Evolutionary conservation across 2,888 invertebrate species (phyloP).

Genomic region (Keiferia lycopersicella): DNA sequence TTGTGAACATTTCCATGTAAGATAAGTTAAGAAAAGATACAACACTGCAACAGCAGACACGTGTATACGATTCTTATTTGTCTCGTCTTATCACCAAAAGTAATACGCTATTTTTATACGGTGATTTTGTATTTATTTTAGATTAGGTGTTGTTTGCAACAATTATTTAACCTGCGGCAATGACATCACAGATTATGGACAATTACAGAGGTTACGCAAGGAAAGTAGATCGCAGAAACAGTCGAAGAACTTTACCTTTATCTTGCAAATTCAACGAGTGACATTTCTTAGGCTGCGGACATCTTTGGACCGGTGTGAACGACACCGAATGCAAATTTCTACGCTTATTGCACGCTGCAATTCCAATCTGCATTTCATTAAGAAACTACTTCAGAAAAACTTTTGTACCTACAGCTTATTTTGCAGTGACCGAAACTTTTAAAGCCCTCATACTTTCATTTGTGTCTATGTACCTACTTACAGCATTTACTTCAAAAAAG

Average conservation of each 20-base stretch:
- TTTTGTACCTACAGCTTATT: too few relatives aligned
- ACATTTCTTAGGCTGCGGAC: slow-evolving; percentile 27
- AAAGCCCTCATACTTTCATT: not conserved
- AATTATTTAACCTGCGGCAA: slow-evolving; percentile 27
- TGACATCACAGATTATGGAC: slow-evolving; percentile 32
- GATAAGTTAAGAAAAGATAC: not conserved
- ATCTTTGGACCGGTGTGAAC: slow-evolving; percentile 27
- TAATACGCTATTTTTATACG: not conserved
- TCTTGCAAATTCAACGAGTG: slow-evolving; percentile 26
- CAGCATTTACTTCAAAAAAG: not conserved
- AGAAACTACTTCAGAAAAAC: not conserved
- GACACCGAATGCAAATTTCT: slow-evolving; percentile 28
- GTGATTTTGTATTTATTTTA: not conserved
- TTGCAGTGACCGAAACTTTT: not conserved
- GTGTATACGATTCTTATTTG: not conserved
- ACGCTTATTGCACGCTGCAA: slow-evolving; percentile 22
- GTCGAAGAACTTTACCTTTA: slow-evolving; percentile 29
- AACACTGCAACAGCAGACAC: not conserved
- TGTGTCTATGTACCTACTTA: not conserved
- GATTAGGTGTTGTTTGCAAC: slow-evolving; percentile 13
- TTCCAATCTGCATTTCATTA: slow-evolving; percentile 7
- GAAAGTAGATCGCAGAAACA: slow-evolving; percentile 29
- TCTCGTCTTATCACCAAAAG: not conserved
- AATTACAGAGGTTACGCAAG: slow-evolving; percentile 35
- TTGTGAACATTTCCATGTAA: too few relatives aligned